Evolutionary conservation across 2,113 vertebrate genomes (phyloP).

Genomic region (Nycticebus coucang): DNA sequence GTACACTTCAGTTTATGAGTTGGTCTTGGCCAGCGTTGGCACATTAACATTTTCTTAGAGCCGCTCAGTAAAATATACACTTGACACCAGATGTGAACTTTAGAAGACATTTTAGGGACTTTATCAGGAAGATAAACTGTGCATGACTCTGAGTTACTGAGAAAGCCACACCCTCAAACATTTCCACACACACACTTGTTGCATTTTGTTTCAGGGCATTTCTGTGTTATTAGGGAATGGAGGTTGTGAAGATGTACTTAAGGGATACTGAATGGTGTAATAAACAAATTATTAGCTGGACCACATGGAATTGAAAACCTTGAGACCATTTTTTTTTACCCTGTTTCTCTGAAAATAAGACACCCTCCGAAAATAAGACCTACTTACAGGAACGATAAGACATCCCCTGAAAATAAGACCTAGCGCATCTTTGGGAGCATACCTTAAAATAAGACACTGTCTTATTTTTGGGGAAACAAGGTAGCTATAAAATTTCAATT

Average conservation of each 20-base stretch:
- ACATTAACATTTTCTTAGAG: neutral
- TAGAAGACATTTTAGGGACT: neutral
- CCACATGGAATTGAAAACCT: neutral
- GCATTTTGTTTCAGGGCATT: neutral
- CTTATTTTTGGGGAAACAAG: too few relatives aligned
- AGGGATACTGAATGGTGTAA: neutral
- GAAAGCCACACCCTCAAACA: too few relatives aligned
- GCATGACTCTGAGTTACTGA: too few relatives aligned
- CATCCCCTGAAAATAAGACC: too few relatives aligned
- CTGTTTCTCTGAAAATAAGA: too few relatives aligned
- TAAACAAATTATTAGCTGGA: neutral
- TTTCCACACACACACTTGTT: too few relatives aligned
- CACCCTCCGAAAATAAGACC: too few relatives aligned
- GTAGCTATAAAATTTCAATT: neutral
- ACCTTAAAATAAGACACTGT: too few relatives aligned
- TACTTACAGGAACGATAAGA: too few relatives aligned
- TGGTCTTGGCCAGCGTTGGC: rapidly evolving
- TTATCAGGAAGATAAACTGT: neutral
- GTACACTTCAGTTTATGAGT: rapidly evolving
- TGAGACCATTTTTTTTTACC: neutral
- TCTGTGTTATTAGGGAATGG: neutral
- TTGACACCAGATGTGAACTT: neutral
- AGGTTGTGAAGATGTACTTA: neutral
- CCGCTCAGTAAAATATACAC: neutral
- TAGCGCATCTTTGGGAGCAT: too few relatives aligned